Evolutionary conservation across 2,113 vertebrate species (phyloP), one percentile per base, ranked within the genome.

Genomic region (Acanthisitta chloris): DNA sequence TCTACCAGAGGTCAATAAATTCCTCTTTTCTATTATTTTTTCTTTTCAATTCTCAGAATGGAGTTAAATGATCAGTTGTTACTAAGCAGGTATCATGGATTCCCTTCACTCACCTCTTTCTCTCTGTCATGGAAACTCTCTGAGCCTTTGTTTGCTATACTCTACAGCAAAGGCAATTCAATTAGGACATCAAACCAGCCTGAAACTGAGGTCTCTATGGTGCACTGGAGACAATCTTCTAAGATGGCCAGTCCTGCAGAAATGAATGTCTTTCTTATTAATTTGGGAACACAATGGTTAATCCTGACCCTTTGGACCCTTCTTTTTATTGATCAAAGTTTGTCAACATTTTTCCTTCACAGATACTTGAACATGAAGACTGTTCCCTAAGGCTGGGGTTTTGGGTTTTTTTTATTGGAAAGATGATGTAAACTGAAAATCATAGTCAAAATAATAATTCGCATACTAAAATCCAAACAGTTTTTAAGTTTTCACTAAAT

Each of bases 241-340:
- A 81, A 94, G 48, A 91, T 88, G 34, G 9, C 52, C 58, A 91
- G 52, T 81, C 21, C 51, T 76, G 46, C 14, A 84, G 58, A 92
- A 96, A 86, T 66, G 29, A 69, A 43, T 88, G 81, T 42, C 74
- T 95, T 80, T 83, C 49, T 86, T 87, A 94, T 88, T 95, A 95
- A 89, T 95, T 86, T 90, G 42, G 42, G 82, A 93, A 59, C 49
- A 64, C 33, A 90, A 40, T 16, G 81, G 51, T 25, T 88, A 55
- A 72, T 92, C 36, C 42, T 96, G 54, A 94, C 66, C 55, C 76
- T 94, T 71, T 57, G 70, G 25, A 34, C 25, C 28, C 43, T 79
- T 12, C 14, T 36, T 96, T 97, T 95, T 88, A 88, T 91, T 90
- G 66, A 94, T 96, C 66, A 88, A 61, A 86, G 59, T 79, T 66